Percentiles rank a stretch among this genome's conserved stretches.
phyloP scores from a whole-genome alignment of 2,797 vertebrate species.

The Coranthus polyacanthus region DNA sequence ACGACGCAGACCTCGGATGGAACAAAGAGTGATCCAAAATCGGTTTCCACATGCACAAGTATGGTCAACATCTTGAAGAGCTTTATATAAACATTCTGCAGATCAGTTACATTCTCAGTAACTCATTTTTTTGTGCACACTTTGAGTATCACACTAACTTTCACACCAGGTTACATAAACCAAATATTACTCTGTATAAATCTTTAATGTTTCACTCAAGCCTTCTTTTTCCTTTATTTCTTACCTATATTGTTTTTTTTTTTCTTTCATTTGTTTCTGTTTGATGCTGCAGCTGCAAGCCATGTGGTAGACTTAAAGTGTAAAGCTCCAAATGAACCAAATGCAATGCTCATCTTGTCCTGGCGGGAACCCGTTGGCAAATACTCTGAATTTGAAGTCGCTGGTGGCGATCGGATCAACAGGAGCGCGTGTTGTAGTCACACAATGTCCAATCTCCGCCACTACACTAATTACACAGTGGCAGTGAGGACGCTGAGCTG shows the following conservation, averaged over 20 bases:
- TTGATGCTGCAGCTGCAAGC: constrained; percentile 69
- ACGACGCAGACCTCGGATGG: constrained; percentile 68
- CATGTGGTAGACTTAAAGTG: constrained; percentile 26
- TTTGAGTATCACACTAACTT: too few species aligned
- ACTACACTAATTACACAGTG: constrained; percentile 47
- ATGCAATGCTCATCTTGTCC: constrained; percentile 45
- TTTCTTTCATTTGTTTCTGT: constrained; percentile 1
- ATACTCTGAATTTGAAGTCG: constrained; percentile 31
- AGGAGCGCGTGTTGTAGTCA: neutral
- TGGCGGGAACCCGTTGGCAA: constrained; percentile 58
- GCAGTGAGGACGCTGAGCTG: constrained; percentile 71
- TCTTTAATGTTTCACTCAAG: too few species aligned
- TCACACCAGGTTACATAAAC: too few species aligned
- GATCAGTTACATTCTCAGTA: neutral
- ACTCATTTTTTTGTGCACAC: too few species aligned
- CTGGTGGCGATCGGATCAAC: rapidly evolving
- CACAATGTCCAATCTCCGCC: constrained; percentile 50
- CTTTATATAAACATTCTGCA: neutral
- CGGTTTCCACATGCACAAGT: constrained; percentile 72
- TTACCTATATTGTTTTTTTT: too few species aligned
- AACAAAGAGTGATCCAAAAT: constrained; percentile 43
- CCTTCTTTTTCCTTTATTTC: too few species aligned
- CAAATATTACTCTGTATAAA: too few species aligned
- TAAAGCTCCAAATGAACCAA: neutral
- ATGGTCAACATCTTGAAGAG: neutral